Percentiles rank a stretch among this genome's conserved stretches.
phyloP scores from a whole-genome alignment of 2,113 vertebrate species.

The Syngnathus scovelli region DNA sequence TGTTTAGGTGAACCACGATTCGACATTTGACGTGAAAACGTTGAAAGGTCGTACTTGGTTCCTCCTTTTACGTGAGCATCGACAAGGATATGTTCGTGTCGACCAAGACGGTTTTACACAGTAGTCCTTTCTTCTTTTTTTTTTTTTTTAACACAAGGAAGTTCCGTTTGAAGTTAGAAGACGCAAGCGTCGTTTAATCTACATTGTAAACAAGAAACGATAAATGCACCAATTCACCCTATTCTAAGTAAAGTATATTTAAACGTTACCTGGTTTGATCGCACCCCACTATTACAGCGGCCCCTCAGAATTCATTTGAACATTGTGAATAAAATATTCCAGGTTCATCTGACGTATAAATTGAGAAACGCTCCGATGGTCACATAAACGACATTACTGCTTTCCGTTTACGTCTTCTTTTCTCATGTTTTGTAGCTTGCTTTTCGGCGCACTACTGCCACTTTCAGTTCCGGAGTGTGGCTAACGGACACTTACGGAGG shows the following conservation, averaged over 20 bases:
- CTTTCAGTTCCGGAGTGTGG: neutral
- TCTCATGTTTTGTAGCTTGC: neutral
- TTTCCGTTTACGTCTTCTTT: neutral
- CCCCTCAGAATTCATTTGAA: neutral
- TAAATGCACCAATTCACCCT: neutral
- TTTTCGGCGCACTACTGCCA: neutral
- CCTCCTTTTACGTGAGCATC: conserved; percentile 12
- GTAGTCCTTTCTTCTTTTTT: conserved; percentile 38
- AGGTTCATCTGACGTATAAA: neutral
- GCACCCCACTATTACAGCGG: neutral
- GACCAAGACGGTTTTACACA: conserved; percentile 18
- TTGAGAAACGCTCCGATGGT: neutral
- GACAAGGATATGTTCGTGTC: neutral
- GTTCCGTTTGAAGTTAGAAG: neutral
- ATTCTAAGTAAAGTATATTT: neutral
- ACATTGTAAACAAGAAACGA: neutral
- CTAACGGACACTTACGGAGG: neutral
- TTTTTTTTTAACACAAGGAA: conserved; percentile 34
- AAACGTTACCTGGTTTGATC: neutral
- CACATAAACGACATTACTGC: neutral
- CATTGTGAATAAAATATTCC: neutral
- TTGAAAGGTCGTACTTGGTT: too few species aligned
- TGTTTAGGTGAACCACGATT: too few species aligned
- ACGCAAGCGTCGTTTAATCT: neutral
- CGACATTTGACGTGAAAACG: too few species aligned